These are phyloP conservation scores for Pocillopora damicornis DNA, from an alignment of 64 coral and sea anemone species.

Conservation along the genomic window DNA sequence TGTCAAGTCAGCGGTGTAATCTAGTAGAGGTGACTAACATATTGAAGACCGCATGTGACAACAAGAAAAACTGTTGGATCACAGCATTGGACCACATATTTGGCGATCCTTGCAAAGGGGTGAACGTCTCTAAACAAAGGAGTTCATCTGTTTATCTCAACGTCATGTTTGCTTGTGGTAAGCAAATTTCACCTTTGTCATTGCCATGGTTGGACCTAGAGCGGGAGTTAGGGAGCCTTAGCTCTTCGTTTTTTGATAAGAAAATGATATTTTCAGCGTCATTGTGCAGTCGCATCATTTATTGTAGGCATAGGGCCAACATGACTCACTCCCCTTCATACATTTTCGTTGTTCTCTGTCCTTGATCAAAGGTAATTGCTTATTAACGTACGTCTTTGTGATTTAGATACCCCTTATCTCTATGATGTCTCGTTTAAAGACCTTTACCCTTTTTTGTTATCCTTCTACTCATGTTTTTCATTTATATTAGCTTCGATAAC, in stretches of 20 bases:
- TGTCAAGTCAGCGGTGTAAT: neutral
- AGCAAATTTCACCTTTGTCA: neutral
- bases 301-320: no score
- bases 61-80: neutral
- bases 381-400: neutral
- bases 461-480: no score
- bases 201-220: neutral
- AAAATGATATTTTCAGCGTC: no score
- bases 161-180: slow-evolving; percentile 25
- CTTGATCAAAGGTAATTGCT: neutral
- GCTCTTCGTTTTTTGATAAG: neutral
- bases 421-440: neutral
- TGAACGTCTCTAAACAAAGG: neutral
- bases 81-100: neutral
- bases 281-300: no score
- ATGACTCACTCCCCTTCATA: no score
- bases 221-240: neutral
- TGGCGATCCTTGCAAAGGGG: slow-evolving; percentile 1
- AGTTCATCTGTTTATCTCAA: neutral
- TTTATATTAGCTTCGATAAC: no score
- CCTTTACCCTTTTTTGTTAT: neutral
- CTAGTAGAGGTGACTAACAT: neutral
- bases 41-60: neutral
- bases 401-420: neutral
- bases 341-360: no score